A percentile compares a stretch with the other conserved stretches of the same genome.
Conservation (phyloP, 2,113 vertebrate genomes). For the Scomber scombrus region DNA sequence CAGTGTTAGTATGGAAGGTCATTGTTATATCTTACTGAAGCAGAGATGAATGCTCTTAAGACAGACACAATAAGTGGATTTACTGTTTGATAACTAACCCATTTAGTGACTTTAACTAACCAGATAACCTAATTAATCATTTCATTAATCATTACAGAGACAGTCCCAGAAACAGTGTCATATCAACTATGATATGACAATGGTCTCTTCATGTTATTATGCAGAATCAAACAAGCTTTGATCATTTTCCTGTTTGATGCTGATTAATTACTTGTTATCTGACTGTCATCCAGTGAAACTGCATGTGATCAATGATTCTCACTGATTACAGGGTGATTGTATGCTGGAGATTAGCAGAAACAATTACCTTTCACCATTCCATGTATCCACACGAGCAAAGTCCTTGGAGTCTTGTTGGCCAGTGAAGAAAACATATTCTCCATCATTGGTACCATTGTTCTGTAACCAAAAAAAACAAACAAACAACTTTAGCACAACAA, state of each 20-base stretch:
- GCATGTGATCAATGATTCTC: not conserved
- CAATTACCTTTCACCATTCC: conserved; percentile 90
- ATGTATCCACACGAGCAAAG: conserved; percentile 92
- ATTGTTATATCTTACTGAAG: not conserved
- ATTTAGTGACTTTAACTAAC: not conserved
- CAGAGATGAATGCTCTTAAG: not conserved
- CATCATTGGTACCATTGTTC: conserved; percentile 93
- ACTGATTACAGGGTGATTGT: not conserved
- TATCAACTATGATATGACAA: not conserved
- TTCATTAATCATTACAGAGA: not conserved
- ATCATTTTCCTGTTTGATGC: not conserved
- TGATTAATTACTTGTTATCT: not conserved
- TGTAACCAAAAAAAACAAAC: conserved; percentile 65
- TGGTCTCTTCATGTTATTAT: not conserved
- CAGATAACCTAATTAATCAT: not conserved
- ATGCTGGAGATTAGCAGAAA: not conserved
- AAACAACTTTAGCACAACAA: not conserved
- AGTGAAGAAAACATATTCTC: conserved; percentile 92
- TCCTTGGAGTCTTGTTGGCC: conserved; percentile 90
- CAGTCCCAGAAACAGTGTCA: not conserved
- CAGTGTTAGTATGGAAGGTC: not conserved
- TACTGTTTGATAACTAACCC: not conserved
- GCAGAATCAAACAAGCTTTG: not conserved
- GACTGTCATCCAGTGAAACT: not conserved
- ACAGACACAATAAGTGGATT: not conserved